Evolutionary conservation across 2,113 vertebrate species (phyloP).

Genomic region (Antechinus stuartii): DNA sequence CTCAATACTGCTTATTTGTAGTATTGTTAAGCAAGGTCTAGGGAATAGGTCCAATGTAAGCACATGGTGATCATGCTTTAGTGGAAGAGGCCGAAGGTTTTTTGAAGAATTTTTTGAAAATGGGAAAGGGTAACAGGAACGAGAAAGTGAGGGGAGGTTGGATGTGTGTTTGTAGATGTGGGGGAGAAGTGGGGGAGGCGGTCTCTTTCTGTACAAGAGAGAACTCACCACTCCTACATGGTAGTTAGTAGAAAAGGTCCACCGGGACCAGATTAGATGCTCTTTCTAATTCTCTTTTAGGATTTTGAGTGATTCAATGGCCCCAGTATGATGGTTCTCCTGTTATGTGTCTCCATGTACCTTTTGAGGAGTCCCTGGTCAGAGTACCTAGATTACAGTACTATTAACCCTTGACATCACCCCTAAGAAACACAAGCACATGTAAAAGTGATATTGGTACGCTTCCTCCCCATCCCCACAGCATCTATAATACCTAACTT

Average conservation of each 20-base stretch:
- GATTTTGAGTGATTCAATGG: background rate
- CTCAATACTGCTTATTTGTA: background rate
- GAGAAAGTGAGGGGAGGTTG: background rate
- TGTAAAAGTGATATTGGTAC: background rate
- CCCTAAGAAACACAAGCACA: background rate
- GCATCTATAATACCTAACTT: background rate
- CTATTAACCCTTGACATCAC: background rate
- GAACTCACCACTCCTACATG: background rate
- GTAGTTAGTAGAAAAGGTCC: background rate
- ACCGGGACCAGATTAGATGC: background rate
- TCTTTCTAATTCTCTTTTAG: background rate
- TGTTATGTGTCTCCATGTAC: background rate
- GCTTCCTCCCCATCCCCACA: background rate
- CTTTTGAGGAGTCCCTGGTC: background rate
- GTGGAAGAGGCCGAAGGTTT: background rate
- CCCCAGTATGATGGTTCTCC: background rate
- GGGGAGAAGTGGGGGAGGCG: too few species aligned
- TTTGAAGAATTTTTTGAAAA: background rate
- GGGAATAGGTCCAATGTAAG: background rate
- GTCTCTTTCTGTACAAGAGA: background rate
- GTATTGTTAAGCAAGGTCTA: background rate
- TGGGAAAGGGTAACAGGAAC: background rate
- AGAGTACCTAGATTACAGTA: background rate
- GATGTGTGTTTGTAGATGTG: too few species aligned
- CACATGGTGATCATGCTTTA: background rate